These are phyloP conservation scores for Phrynocephalus forsythii DNA, from an alignment of 2,797 vertebrate genomes.

Conservation along the genomic window DNA sequence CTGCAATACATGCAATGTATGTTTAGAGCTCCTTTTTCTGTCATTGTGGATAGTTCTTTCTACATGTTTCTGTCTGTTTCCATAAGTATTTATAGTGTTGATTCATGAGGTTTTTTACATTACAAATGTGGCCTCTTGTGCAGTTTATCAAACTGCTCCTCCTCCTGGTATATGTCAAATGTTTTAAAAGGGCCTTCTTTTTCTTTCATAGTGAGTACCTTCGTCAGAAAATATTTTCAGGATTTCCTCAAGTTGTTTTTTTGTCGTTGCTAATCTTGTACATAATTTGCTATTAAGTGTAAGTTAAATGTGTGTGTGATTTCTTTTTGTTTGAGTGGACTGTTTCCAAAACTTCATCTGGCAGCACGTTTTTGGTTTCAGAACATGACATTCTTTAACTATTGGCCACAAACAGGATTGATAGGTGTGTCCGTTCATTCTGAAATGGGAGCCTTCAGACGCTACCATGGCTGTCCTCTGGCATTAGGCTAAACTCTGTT, in stretches of 20 bases:
- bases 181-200: slow-evolving; percentile 70
- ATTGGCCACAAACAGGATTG: slow-evolving; percentile 73
- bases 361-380: slow-evolving; percentile 78
- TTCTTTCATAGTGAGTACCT: slow-evolving; percentile 53
- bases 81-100: slow-evolving; percentile 82
- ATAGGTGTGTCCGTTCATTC: slow-evolving; percentile 65
- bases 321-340: slow-evolving; percentile 75
- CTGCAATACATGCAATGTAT: slow-evolving; percentile 92
- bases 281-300: slow-evolving; percentile 85
- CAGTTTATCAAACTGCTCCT: slow-evolving; percentile 72
- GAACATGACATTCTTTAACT: slow-evolving; percentile 72
- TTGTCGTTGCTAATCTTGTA: slow-evolving; percentile 78
- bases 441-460: slow-evolving; percentile 62
- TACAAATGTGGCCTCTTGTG: slow-evolving; percentile 76
- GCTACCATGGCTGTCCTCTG: slow-evolving; percentile 65
- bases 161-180: slow-evolving; percentile 69
- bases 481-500: slow-evolving; percentile 71
- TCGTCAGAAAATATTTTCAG: slow-evolving; percentile 69
- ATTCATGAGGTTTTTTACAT: slow-evolving; percentile 79
- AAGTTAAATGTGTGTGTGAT: slow-evolving; percentile 79
- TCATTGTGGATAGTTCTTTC: slow-evolving; percentile 78
- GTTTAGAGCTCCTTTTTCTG: slow-evolving; percentile 81
- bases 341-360: slow-evolving; percentile 78
- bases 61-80: slow-evolving; percentile 57
- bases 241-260: slow-evolving; percentile 73